Conservation (phyloP, 1,140 invertebrate genomes). For the Tyrophagus putrescentiae region DNA sequence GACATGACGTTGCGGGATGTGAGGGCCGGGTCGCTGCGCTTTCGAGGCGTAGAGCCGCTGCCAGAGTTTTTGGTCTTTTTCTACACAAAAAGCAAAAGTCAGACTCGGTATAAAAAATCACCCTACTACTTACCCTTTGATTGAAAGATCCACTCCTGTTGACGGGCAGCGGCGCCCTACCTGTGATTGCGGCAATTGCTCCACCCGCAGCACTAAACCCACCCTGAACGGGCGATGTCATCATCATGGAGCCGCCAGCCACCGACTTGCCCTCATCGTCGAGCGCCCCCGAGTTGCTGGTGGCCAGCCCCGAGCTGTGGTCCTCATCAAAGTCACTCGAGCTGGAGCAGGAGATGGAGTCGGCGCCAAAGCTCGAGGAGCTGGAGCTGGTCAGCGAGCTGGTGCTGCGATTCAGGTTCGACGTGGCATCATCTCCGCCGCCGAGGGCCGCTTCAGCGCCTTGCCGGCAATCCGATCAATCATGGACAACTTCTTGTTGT, state of each 20-base stretch:
- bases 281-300: too few species aligned
- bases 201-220: neutral
- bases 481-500: constrained; percentile 3
- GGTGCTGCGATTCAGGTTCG: neutral
- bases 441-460: neutral
- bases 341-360: constrained; percentile 7
- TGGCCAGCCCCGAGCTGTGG: too few species aligned
- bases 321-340: neutral
- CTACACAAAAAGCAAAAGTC: neutral
- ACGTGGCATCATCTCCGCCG: neutral
- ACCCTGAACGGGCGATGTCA: neutral
- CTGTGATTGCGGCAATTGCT: neutral
- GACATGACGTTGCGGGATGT: neutral
- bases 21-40: constrained; percentile 15
- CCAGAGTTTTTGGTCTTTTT: constrained; percentile 10
- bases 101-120: neutral
- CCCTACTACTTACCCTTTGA: constrained; percentile 5
- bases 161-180: neutral
- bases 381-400: neutral
- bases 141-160: constrained; percentile 2
- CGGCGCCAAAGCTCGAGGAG: constrained; percentile 4
- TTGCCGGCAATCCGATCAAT: constrained; percentile 1
- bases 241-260: too few species aligned
- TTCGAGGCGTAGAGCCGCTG: neutral
- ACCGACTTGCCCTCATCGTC: neutral